Conservation (phyloP, 2,888 invertebrate species). For the Quadroppia sp. region DNA sequence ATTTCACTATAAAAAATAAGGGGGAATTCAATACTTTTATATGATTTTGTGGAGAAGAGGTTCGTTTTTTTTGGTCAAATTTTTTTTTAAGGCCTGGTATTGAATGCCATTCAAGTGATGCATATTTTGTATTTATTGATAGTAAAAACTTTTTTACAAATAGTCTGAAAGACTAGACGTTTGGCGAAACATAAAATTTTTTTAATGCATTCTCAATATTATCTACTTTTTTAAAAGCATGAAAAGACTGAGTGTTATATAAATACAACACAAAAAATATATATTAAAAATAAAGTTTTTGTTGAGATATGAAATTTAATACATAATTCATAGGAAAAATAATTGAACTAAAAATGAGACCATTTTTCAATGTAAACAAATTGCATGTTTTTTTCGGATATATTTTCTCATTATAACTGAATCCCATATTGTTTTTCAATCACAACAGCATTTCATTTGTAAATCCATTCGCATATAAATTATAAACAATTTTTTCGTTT, state of each 20-base stretch:
- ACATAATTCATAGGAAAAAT: not conserved
- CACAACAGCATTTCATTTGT: too few relatives aligned
- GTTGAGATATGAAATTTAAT: not conserved
- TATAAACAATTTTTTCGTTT: too few relatives aligned
- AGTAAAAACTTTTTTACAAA: not conserved
- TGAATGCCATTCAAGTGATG: not conserved
- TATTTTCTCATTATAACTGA: too few relatives aligned
- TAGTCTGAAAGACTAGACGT: not conserved
- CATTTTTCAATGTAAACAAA: not conserved
- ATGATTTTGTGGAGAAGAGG: not conserved
- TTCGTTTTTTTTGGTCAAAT: not conserved
- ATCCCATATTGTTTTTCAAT: too few relatives aligned
- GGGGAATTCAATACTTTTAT: not conserved
- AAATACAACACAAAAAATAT: not conserved
- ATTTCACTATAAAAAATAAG: slow-evolving; percentile 10
- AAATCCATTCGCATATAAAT: too few relatives aligned
- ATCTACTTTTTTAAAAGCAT: not conserved
- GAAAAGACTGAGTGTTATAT: too few relatives aligned
- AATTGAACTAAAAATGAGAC: not conserved
- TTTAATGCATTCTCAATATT: slow-evolving; percentile 8
- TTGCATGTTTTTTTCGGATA: not conserved
- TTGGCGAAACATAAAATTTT: not conserved
- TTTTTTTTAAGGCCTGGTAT: not conserved
- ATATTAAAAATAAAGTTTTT: not conserved
- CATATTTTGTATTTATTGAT: not conserved